Base-by-base conservation (phyloP, 2,888 invertebrate genomes). In the Gari tellinella region DNA sequence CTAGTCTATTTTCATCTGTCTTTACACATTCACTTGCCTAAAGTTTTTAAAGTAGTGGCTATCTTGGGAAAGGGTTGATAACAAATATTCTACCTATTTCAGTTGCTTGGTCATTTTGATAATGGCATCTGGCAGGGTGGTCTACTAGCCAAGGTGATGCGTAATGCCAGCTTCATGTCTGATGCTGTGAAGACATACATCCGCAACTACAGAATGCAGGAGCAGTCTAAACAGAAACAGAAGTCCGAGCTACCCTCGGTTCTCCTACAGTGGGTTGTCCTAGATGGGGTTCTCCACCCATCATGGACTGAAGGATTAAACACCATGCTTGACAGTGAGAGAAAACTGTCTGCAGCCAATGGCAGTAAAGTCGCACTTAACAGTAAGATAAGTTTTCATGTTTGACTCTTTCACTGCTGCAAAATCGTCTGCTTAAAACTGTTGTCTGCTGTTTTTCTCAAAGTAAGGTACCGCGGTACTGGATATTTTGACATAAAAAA, bases 231-330 rank as follows among this genome's bases (percentile, higher is more conserved):
- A 60, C 81, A 82, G 60, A 82, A 83, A 46, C 78, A 72, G 19
- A 84, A 84, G 41, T 43, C 67, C 12, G 88, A 89, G 40, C 51
- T 85, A n/a, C 87, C 87, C 0, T 88, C 88, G 8, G 64, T 86
- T 4, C 65, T 89, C 23, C 72, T 86, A 14, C 82, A 86, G 40
- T 91, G 91, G 91, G 70, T 91, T 19, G 83, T 91, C 1, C 64
- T 91, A 62, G 91, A 91, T 72, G 91, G 91, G 1, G 81, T 84
- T 31, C 74, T 91, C 25, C 83, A 87, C 57, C 84, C 88, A 0
- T 72, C 67, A 7, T 91, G 91, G 90, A 88, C 89, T 3, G 91
- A 91, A 55, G 84, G 83, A 31, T 70, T 91, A 52, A 88, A 87
- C 74, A 88, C 88, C 0, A 64, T 91, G 52, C 74, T 90, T 67